Conservation (phyloP, 2,888 invertebrate genomes). For the Arge pagana region DNA sequence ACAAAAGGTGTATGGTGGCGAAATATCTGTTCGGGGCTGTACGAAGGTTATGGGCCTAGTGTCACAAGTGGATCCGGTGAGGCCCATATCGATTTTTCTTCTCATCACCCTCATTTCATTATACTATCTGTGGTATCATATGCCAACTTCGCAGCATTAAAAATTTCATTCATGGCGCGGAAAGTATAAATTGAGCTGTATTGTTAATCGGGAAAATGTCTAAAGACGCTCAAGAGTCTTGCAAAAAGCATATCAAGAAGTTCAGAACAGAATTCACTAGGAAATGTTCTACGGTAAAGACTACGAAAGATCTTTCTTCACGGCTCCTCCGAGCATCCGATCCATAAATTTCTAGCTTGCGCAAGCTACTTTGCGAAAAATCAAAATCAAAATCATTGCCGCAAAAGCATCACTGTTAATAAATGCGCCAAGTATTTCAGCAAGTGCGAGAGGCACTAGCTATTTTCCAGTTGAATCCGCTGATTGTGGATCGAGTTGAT, state of each 20-base stretch:
- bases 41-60: too few species aligned
- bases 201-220: slow-evolving; percentile 39
- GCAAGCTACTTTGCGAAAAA: slow-evolving; percentile 19
- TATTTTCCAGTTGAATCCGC: too few species aligned
- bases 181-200: slow-evolving; percentile 33
- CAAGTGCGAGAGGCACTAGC: not conserved
- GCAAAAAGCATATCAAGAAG: slow-evolving; percentile 34
- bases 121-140: slow-evolving; percentile 42
- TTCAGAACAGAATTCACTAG: slow-evolving; percentile 34
- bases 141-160: slow-evolving; percentile 43
- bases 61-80: too few species aligned
- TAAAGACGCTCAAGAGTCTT: slow-evolving; percentile 44
- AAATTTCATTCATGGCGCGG: slow-evolving; percentile 35
- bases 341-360: slow-evolving; percentile 31
- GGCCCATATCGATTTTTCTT: too few species aligned
- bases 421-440: not conserved
- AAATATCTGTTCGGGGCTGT: too few species aligned
- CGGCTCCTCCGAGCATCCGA: slow-evolving; percentile 37
- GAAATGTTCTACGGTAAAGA: slow-evolving; percentile 33
- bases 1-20: too few species aligned
- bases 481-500: too few species aligned
- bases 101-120: too few species aligned
- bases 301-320: slow-evolving; percentile 32
- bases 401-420: not conserved
- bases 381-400: not conserved